Conservation (phyloP, 2,113 vertebrate genomes). For the Pomatorhinus ruficollis region DNA sequence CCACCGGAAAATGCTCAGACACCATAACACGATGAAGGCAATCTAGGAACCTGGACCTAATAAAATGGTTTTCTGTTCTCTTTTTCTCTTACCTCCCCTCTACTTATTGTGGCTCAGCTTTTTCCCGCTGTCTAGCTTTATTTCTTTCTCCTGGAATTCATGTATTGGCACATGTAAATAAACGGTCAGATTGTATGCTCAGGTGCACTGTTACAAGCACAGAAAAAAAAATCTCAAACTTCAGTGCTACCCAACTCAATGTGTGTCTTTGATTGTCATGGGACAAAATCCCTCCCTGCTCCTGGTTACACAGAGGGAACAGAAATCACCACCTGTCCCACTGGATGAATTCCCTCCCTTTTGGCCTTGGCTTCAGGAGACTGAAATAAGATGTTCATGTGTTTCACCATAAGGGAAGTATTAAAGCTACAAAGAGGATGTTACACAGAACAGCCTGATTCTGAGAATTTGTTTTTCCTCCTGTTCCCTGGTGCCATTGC, state of each 20-base stretch:
- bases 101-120: background rate
- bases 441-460: background rate
- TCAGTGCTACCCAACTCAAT: rapidly evolving
- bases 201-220: background rate
- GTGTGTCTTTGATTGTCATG: background rate
- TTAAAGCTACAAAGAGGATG: background rate
- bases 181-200: background rate
- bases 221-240: background rate
- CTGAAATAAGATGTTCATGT: background rate
- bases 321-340: background rate
- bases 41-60: slow-evolving; percentile 19
- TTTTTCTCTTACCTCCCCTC: background rate
- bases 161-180: background rate
- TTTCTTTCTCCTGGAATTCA: background rate
- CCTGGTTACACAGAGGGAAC: background rate
- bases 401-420: background rate
- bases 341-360: background rate
- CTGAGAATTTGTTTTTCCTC: background rate
- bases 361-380: background rate
- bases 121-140: background rate
- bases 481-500: background rate
- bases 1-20: slow-evolving; percentile 38
- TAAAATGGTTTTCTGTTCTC: slow-evolving; percentile 35
- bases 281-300: background rate
- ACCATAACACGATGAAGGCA: background rate